These are phyloP conservation scores for Ephydatia muelleri DNA, from an alignment of 37 sponge, comb jelly and placozoan species.

Conservation along the genomic window DNA sequence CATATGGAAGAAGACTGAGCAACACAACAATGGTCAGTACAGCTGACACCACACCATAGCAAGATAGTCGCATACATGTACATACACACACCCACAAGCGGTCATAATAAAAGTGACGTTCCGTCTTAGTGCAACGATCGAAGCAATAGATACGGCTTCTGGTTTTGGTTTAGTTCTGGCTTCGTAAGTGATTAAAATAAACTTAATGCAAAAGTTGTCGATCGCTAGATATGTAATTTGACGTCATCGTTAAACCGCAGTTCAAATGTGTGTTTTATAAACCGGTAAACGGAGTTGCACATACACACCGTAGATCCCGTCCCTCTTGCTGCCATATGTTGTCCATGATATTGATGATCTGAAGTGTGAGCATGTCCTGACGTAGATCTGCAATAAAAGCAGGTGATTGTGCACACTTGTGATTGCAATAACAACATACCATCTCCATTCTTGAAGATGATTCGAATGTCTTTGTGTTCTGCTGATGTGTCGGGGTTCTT, in stretches of 20 bases:
- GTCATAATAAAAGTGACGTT: too few species aligned
- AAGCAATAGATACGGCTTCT: too few species aligned
- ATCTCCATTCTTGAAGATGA: conserved; percentile 99
- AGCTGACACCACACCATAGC: background rate
- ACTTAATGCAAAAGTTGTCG: too few species aligned
- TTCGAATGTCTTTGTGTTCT: conserved; percentile 42
- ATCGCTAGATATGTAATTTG: too few species aligned
- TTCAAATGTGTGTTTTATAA: too few species aligned
- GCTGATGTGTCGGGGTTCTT: conserved; percentile 77
- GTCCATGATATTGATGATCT: conserved; percentile 96
- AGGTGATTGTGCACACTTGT: background rate
- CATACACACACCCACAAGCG: too few species aligned
- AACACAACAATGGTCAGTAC: too few species aligned
- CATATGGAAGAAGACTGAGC: conserved; percentile 76
- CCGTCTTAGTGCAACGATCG: too few species aligned
- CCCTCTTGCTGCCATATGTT: conserved; percentile 96
- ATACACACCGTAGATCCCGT: conserved; percentile 83
- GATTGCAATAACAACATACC: conserved; percentile 47
- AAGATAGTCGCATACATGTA: background rate
- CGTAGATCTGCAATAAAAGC: conserved; percentile 73
- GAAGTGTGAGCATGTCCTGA: conserved; percentile 97
- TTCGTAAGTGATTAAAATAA: too few species aligned
- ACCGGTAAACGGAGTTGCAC: too few species aligned
- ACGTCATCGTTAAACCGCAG: too few species aligned
- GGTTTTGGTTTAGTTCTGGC: too few species aligned